Base-by-base conservation (phyloP, 2,888 invertebrate genomes). In the Ernsta delagoae region DNA sequence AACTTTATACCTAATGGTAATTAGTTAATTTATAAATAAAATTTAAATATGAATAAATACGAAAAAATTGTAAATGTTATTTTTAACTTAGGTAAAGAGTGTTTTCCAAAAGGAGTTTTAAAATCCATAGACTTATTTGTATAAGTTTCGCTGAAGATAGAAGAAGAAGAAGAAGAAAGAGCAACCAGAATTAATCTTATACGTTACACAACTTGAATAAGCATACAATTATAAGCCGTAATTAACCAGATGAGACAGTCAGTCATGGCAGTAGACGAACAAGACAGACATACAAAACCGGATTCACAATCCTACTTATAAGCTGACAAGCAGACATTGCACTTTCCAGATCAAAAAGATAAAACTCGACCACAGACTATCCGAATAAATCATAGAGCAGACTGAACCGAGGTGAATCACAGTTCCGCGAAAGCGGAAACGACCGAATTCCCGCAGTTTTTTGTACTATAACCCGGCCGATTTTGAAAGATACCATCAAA, bases 391-490 rank as follows among this genome's bases (percentile, higher is more conserved):
- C 89, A 88, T 90, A 87, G 75, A 77, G 85, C 85, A 83, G 83
- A 24, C 50, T 8, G 8, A 87, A 88, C 87, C 87, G 85, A 88
- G 80, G 84, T 92, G 91, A 92, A 86, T 92, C 92, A 91, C 86
- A 75, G 84, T 90, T 89, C 89, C 86, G 83, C 88, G 91, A 90
- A 90, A 90, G 87, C 92, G 92, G 91, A 92, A 91, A 90, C 90
- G 83, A 85, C 88, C 81, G 82, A 90, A 91, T 90, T 89, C 89
- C 88, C 79, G 75, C 78, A 85, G 79, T 78, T 89, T 89, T 88
- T 89, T 87, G 83, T 83, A 75, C 74, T 85, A 81, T 83, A 84
- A 87, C 73, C 84, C 87, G 84, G 76, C 85, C 34, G 45, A 57
- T 41, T 63, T 16, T 3, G 39, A 62, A 36, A 68, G 61, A 31